Base-by-base conservation (phyloP, 2,888 invertebrate genomes). In the Diarsia mendica region DNA sequence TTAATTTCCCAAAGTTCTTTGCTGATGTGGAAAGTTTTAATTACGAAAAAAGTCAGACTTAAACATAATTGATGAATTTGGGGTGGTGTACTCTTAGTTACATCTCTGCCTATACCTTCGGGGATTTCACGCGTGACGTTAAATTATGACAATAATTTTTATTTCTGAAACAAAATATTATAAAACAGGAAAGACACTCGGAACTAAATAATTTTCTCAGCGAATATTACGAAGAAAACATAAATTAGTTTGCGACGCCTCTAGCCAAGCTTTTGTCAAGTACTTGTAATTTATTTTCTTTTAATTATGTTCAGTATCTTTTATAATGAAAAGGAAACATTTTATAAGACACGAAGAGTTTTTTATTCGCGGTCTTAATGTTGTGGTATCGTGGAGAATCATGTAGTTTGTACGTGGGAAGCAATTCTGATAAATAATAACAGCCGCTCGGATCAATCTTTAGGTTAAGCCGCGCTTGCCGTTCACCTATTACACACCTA, bases 261-360 rank as follows among this genome's bases (percentile, higher is more conserved):
- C 49, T 55, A 82, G 82, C 55, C 44, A 55, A 65, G 58, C 23
- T 44, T 46, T 67, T 65, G 46, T 48, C 46, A 83, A 72, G 68
- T 46, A 63, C 51, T 84, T 48, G 33, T 84, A 71, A 80, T 74
- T 80, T 80, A 82, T 82, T 69, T 82, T 72, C 70, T 74, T 84
- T 68, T 82, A 79, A 84, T 84, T 73, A 79, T 60, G 49, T 49
- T 44, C 61, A 84, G 80, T 71, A 69, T 79, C n/a, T 79, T 69
- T 55, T 55, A 65, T 48, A 72, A 72, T 72, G 72, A 66, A 68
- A 55, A 51, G 53, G 33, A 28, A 69, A 55, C 28, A 51, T 66
- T 80, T 80, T 67, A 39, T 18, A 33, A 53, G 55, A 49, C 8
- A 39, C 58, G 60, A 53, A 13, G n/a, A 11, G 10, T 20, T 39